phyloP scores from a whole-genome alignment of 30 jellyfish, hydroid and myxozoan species.

The Hydra vulgaris region DNA sequence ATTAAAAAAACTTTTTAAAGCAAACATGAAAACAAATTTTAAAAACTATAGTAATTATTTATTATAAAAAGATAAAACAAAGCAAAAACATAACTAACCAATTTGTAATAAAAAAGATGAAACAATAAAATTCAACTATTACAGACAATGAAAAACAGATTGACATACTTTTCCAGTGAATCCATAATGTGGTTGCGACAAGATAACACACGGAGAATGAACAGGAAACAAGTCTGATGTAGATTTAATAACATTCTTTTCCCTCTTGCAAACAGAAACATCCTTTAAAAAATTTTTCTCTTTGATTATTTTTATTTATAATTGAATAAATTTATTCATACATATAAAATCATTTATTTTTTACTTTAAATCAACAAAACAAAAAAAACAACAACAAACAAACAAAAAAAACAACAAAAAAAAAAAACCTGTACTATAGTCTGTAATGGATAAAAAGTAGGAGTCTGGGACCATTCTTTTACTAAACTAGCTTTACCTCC shows the following conservation, averaged over 20 bases:
- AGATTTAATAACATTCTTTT: slow-evolving; percentile 5
- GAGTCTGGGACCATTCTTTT: slow-evolving; percentile 61
- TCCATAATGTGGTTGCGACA: slow-evolving; percentile 67
- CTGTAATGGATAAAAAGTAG: slow-evolving; percentile 42
- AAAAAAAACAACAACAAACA: no score
- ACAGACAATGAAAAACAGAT: no score
- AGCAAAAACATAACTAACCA: no score
- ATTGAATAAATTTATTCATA: no score
- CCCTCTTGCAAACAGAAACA: slow-evolving; percentile 20
- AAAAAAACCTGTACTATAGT: slow-evolving; percentile 56
- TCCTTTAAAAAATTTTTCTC: not conserved
- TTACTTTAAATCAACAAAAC: no score
- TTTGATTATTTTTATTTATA: not conserved
- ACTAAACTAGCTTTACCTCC: slow-evolving; percentile 29
- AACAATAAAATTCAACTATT: no score
- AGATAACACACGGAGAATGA: slow-evolving; percentile 48
- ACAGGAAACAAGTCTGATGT: slow-evolving; percentile 27
- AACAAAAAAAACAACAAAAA: not conserved
- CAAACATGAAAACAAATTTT: no score
- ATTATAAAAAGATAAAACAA: no score
- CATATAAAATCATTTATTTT: no score
- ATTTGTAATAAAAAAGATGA: no score
- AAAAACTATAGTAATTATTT: no score
- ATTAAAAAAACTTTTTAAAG: no score
- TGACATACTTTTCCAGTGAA: slow-evolving; percentile 80